A percentile compares a stretch with the other conserved stretches of the same genome.
These are phyloP conservation scores for Telenomus remus DNA, from an alignment of 1,140 invertebrate species.

Conservation along the genomic window DNA sequence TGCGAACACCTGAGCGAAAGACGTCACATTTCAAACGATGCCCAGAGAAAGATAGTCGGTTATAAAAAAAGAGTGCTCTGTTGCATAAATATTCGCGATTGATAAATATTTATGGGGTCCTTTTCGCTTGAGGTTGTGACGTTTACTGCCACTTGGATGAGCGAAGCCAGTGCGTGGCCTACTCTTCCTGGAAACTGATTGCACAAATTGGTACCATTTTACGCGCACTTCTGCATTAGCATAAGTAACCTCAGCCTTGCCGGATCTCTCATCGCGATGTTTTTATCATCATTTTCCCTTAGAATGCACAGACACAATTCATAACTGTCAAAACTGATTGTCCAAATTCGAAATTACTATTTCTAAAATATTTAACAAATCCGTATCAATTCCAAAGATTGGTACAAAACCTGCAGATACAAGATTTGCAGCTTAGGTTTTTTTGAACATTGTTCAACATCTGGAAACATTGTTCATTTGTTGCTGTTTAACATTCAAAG, in stretches of 20 bases:
- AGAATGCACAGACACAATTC: background rate
- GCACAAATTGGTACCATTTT: slow-evolving; percentile 51
- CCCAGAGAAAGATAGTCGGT: slow-evolving; percentile 25
- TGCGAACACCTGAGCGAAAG: slow-evolving; percentile 34
- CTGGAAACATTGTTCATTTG: too few species aligned
- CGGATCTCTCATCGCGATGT: slow-evolving; percentile 11
- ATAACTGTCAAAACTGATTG: too few species aligned
- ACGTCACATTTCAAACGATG: slow-evolving; percentile 34
- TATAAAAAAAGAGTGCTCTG: slow-evolving; percentile 30
- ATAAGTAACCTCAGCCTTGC: slow-evolving; percentile 22
- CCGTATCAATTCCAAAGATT: too few species aligned
- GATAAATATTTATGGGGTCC: slow-evolving; percentile 54
- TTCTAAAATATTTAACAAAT: too few species aligned
- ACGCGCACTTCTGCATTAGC: slow-evolving; percentile 34
- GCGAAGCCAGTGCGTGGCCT: slow-evolving; percentile 24
- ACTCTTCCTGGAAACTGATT: slow-evolving; percentile 36
- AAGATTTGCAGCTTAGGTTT: too few species aligned
- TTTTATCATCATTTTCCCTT: slow-evolving; percentile 9
- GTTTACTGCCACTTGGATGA: slow-evolving; percentile 46
- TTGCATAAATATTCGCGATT: slow-evolving; percentile 50
- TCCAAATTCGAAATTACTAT: too few species aligned
- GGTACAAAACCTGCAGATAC: too few species aligned
- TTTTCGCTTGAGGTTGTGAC: slow-evolving; percentile 47
- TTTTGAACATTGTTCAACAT: too few species aligned
- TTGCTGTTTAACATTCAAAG: too few species aligned